These are phyloP conservation scores for Frieseomelitta varia DNA, from an alignment of 1,140 invertebrate genomes.

Conservation along the genomic window DNA sequence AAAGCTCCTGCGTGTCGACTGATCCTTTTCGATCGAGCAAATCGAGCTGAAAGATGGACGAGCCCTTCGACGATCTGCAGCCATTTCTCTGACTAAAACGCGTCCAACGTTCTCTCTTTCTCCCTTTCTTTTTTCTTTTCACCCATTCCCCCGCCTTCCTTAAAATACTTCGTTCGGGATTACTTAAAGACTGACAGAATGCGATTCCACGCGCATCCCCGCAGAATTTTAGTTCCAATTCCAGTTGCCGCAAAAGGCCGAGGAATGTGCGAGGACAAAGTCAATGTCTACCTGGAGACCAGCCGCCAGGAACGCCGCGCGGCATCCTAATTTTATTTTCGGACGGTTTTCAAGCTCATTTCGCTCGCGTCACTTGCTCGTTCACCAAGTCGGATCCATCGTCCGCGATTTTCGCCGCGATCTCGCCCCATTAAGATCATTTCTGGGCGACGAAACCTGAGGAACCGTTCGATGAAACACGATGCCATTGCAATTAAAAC, in stretches of 20 bases:
- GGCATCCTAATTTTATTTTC: conserved; percentile 61
- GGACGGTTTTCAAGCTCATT: conserved; percentile 34
- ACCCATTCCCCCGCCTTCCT: background rate
- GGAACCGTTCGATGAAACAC: background rate
- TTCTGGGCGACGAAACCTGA: background rate
- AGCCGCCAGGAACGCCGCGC: conserved; percentile 39
- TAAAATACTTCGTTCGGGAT: conserved; percentile 27
- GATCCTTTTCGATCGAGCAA: conserved; percentile 4
- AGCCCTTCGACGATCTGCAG: no score
- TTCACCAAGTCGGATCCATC: background rate
- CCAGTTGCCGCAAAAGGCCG: conserved; percentile 51
- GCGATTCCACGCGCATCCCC: conserved; percentile 40
- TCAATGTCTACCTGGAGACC: conserved; percentile 52
- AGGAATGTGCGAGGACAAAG: conserved; percentile 58
- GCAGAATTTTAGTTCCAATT: conserved; percentile 53
- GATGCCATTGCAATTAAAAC: no score
- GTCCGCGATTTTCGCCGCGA: background rate
- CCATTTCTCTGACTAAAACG: conserved; percentile 12
- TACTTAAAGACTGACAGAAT: conserved; percentile 34
- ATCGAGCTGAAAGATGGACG: background rate
- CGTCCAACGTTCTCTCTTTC: background rate
- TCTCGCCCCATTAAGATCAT: background rate
- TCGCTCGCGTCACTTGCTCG: conserved; percentile 11
- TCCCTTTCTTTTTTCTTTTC: background rate
- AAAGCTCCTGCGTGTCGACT: background rate